These are phyloP conservation scores for Saccostrea glomerata DNA, from an alignment of 1,140 invertebrate genomes.

Conservation along the genomic window DNA sequence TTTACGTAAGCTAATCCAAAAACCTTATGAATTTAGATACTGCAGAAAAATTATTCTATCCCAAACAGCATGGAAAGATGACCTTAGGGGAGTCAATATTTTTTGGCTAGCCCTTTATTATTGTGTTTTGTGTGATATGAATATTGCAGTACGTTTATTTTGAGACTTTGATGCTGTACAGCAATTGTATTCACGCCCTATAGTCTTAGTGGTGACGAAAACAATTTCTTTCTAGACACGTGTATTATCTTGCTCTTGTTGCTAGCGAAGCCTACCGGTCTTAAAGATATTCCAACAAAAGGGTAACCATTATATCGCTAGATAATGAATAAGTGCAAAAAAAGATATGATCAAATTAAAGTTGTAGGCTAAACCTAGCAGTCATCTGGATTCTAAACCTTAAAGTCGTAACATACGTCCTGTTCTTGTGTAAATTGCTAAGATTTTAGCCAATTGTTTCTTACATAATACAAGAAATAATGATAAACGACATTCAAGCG, in stretches of 20 bases:
- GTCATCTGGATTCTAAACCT: no score
- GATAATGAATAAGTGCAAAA: not conserved
- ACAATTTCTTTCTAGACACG: constrained; percentile 21
- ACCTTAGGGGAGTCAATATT: not conserved
- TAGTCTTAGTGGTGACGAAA: constrained; percentile 11
- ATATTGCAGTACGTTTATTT: not conserved
- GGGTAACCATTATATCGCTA: not conserved
- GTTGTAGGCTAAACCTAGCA: no score
- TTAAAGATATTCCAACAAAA: constrained; percentile 6
- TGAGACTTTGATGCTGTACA: not conserved
- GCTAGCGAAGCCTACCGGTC: not conserved
- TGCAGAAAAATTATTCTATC: not conserved
- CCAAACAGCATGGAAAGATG: not conserved
- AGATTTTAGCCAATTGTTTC: no score
- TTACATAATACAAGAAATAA: no score
- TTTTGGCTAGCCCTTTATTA: not conserved
- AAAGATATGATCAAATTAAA: not conserved
- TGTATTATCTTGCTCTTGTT: constrained; percentile 14
- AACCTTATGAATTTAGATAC: not conserved
- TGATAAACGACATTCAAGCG: no score
- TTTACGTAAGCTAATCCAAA: constrained; percentile 21
- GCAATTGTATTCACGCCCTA: constrained; percentile 23
- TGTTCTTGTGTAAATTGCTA: no score
- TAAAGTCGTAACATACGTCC: no score
- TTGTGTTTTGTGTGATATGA: constrained; percentile 3